phyloP scores from a whole-genome alignment of 2,113 vertebrate genomes.

The Rousettus leschenaultii region DNA sequence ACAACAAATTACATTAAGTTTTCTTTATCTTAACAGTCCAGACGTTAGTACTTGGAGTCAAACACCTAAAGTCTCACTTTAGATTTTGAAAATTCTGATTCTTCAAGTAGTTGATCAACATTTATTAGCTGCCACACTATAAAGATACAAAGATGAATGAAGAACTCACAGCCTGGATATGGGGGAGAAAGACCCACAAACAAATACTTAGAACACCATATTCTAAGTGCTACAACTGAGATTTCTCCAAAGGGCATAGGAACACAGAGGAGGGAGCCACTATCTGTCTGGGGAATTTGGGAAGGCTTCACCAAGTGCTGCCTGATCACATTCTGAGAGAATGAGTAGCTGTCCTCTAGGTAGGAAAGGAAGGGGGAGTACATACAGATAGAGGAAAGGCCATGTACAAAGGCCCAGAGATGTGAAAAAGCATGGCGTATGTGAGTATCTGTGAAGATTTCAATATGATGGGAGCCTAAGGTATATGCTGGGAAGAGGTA shows the following conservation, averaged over 20 bases:
- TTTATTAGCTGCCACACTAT: background rate
- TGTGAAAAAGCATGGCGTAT: background rate
- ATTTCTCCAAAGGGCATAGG: background rate
- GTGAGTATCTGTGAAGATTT: background rate
- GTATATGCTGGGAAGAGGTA: background rate
- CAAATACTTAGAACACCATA: background rate
- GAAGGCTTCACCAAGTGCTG: background rate
- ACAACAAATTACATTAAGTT: background rate
- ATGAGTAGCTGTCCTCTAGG: background rate
- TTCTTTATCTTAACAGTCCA: background rate
- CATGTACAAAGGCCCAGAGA: background rate
- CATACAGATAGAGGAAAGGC: background rate
- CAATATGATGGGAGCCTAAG: background rate
- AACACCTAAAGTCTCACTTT: background rate
- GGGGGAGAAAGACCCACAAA: background rate
- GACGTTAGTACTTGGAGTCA: background rate
- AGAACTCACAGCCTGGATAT: background rate
- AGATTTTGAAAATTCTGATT: too few species aligned
- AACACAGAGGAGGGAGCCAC: background rate
- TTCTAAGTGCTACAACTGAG: background rate
- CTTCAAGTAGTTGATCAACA: background rate
- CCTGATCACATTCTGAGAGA: background rate
- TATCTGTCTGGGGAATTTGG: background rate
- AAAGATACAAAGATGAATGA: background rate
- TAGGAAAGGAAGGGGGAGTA: background rate